phyloP scores from a whole-genome alignment of 2,113 vertebrate genomes.

The Oncorhynchus kisutch region DNA sequence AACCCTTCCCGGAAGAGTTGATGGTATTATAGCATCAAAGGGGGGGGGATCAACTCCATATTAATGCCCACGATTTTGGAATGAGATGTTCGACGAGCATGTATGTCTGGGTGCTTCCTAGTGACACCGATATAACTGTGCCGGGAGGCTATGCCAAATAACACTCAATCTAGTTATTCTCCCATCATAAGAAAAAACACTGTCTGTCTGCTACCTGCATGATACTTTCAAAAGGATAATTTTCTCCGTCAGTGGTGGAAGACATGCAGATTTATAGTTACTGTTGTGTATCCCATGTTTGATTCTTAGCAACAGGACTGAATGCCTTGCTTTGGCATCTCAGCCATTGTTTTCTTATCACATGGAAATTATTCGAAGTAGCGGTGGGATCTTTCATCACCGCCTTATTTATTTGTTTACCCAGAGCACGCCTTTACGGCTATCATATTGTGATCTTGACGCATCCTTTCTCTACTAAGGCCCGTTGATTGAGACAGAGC shows the following conservation, averaged over 20 bases:
- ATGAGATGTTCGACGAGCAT: neutral
- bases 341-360: constrained; percentile 10
- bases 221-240: too few relatives aligned
- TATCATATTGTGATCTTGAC: constrained; percentile 20
- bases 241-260: too few relatives aligned
- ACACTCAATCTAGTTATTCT: constrained; percentile 3
- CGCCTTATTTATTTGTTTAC: constrained; percentile 36
- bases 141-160: constrained; percentile 22
- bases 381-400: constrained; percentile 20
- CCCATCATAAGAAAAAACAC: neutral
- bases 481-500: constrained; percentile 31
- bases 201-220: too few relatives aligned
- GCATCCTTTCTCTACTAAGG: constrained; percentile 7
- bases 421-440: neutral
- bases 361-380: constrained; percentile 33
- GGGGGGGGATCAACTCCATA: too few relatives aligned
- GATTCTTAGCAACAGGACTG: neutral
- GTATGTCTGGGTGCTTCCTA: constrained; percentile 12
- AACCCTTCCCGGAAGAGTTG: too few relatives aligned
- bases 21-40: too few relatives aligned
- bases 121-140: neutral
- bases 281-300: neutral
- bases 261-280: neutral
- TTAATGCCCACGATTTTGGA: too few relatives aligned
- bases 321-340: neutral